Conservation (phyloP, 1,140 invertebrate species). For the Pachypsylla venusta region DNA sequence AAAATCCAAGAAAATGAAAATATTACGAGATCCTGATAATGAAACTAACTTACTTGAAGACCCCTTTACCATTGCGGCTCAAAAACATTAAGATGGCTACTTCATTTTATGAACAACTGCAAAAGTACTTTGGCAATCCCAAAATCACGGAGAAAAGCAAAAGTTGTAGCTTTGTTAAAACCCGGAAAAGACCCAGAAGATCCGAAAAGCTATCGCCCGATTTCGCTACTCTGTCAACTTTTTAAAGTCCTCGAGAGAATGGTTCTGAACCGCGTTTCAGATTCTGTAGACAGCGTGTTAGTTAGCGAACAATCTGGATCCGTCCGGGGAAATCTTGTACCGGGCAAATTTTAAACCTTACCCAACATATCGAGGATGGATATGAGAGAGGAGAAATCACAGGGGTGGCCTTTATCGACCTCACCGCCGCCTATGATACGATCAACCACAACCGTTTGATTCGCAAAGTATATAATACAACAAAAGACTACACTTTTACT, state of each 20-base stretch:
- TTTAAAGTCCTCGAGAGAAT: conserved; percentile 19
- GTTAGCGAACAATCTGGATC: conserved; percentile 11
- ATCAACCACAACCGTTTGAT: conserved; percentile 13
- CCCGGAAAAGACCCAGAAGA: conserved; percentile 17
- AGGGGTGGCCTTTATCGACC: too few relatives aligned
- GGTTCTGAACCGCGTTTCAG: conserved; percentile 14
- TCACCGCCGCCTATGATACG: too few relatives aligned
- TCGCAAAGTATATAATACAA: conserved; percentile 11
- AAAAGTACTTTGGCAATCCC: conserved; percentile 1
- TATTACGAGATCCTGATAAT: too few relatives aligned
- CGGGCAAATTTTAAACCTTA: conserved; percentile 15
- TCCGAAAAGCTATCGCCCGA: conserved; percentile 15
- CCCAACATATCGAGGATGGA: conserved; percentile 16
- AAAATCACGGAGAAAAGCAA: conserved; percentile 15
- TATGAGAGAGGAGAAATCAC: conserved; percentile 14
- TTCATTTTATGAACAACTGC: conserved; percentile 10
- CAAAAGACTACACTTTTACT: conserved; percentile 4
- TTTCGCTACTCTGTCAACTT: conserved; percentile 17
- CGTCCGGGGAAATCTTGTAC: conserved; percentile 13
- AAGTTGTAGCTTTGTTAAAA: conserved; percentile 16
- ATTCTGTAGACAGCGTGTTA: not conserved
- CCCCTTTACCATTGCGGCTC: conserved; percentile 7
- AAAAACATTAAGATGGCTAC: conserved; percentile 2
- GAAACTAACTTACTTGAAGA: too few relatives aligned
- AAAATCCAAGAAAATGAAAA: too few relatives aligned